These are phyloP conservation scores for Sebastes umbrosus DNA, from an alignment of 2,797 vertebrate species.

Conservation along the genomic window DNA sequence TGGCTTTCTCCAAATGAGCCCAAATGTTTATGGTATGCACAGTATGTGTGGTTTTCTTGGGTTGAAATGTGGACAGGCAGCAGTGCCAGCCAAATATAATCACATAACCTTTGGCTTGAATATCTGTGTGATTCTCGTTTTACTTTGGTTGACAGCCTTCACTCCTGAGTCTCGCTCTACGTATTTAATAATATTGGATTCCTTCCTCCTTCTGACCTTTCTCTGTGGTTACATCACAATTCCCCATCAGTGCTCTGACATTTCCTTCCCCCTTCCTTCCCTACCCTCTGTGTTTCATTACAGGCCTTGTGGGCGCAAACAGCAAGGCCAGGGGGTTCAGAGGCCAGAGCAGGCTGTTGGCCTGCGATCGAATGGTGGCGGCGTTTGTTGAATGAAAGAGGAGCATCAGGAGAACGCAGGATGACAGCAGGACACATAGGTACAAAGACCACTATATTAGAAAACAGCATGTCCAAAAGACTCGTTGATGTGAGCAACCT, in stretches of 20 bases:
- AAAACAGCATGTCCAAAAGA: background rate
- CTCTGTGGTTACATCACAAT: slow-evolving; percentile 62
- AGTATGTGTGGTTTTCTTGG: background rate
- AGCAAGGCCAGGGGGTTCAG: slow-evolving; percentile 43
- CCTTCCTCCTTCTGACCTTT: slow-evolving; percentile 59
- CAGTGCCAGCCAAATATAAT: background rate
- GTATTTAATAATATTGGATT: slow-evolving; percentile 46
- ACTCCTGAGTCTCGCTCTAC: slow-evolving; percentile 9
- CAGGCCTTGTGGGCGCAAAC: slow-evolving; percentile 25
- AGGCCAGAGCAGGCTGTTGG: slow-evolving; percentile 11
- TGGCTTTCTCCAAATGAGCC: background rate
- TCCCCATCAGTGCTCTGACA: slow-evolving; percentile 62
- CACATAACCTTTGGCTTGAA: slow-evolving; percentile 31
- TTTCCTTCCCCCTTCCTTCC: slow-evolving; percentile 63
- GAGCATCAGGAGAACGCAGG: background rate
- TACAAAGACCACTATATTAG: background rate
- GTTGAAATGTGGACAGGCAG: background rate
- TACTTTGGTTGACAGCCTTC: slow-evolving; percentile 18
- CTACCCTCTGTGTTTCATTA: slow-evolving; percentile 53
- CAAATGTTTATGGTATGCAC: background rate
- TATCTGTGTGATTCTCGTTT: slow-evolving; percentile 21
- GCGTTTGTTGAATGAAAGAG: background rate
- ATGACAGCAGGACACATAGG: background rate
- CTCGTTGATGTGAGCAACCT: background rate
- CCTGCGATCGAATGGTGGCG: background rate